These are phyloP conservation scores for Columba livia DNA, from an alignment of 2,113 vertebrate species.

Conservation along the genomic window DNA sequence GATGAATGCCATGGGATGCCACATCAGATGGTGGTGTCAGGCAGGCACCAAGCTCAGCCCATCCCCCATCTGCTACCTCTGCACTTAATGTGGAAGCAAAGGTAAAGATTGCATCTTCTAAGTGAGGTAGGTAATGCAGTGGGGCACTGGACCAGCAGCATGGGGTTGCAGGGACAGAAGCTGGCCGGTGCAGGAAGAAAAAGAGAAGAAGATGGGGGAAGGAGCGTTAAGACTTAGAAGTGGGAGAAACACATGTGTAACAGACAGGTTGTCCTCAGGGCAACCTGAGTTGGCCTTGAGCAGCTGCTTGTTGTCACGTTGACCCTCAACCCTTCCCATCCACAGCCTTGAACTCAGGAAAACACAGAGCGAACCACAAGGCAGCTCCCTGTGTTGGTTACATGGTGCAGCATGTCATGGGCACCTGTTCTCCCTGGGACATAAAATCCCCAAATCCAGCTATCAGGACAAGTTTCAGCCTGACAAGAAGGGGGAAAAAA, in stretches of 20 bases:
- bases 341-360: background rate
- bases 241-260: background rate
- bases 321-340: background rate
- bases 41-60: background rate
- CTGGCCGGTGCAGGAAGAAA: background rate
- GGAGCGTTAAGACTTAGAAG: background rate
- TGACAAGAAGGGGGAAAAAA: background rate
- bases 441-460: conserved; percentile 47
- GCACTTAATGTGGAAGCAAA: background rate
- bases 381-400: background rate
- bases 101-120: rapidly evolving
- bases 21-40: background rate
- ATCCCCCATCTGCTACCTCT: background rate
- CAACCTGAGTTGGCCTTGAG: background rate
- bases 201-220: background rate
- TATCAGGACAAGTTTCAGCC: conserved; percentile 43
- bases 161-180: background rate
- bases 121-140: background rate
- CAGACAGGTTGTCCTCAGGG: background rate
- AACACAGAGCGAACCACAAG: background rate
- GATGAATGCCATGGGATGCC: rapidly evolving
- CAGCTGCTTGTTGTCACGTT: background rate
- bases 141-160: background rate
- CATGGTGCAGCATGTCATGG: background rate
- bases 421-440: conserved; percentile 32